A percentile compares a stretch with the other conserved stretches of the same genome.
These are phyloP conservation scores for Bos indicus DNA, from an alignment of 2,113 vertebrate genomes.

Conservation along the genomic window DNA sequence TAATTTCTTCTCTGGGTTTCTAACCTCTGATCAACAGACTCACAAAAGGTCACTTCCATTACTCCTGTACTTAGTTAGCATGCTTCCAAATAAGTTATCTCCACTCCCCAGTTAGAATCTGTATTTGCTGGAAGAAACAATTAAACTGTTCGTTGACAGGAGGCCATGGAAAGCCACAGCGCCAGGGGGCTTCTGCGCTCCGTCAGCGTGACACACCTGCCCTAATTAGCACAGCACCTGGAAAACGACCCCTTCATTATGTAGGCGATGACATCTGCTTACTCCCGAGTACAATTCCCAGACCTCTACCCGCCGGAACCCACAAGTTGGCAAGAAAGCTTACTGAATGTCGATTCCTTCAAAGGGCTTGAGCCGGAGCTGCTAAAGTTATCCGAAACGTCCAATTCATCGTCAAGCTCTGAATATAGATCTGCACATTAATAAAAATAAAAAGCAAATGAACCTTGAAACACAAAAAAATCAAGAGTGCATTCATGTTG, in stretches of 20 bases:
- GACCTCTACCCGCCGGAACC: background rate
- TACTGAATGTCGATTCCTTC: constrained; percentile 77
- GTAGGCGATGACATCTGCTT: background rate
- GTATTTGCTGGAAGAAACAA: background rate
- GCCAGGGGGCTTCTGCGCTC: background rate
- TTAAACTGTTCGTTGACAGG: background rate
- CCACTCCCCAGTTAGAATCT: background rate
- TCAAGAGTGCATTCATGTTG: accelerated
- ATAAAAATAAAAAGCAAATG: background rate
- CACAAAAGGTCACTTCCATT: background rate
- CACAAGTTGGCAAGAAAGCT: constrained; percentile 42
- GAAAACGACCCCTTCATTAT: background rate
- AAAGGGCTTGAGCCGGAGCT: constrained; percentile 72
- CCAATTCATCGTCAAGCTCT: constrained; percentile 78
- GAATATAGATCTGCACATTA: constrained; percentile 69
- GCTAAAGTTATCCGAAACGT: constrained; percentile 64
- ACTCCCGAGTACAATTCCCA: background rate
- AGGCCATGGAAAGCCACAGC: background rate
- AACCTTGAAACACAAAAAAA: background rate
- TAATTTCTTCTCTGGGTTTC: background rate
- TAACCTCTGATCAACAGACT: background rate
- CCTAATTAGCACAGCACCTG: background rate
- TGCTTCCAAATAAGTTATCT: background rate
- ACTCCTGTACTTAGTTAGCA: background rate
- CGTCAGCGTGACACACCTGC: background rate